phyloP scores from a whole-genome alignment of 1,140 invertebrate species.

The Camponotus vicinus region DNA sequence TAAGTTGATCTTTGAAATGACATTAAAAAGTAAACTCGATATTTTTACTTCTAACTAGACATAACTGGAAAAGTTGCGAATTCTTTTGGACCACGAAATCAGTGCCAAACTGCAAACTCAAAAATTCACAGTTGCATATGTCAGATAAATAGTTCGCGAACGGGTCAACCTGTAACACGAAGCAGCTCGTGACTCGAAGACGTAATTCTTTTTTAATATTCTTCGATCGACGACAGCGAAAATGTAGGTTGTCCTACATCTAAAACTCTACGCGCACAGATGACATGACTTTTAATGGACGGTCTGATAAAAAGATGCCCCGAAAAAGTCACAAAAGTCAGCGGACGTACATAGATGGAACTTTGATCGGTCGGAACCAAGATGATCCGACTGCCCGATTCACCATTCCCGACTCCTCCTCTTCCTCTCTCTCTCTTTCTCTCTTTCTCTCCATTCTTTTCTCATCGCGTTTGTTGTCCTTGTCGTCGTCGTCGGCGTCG shows the following conservation, averaged over 20 bases:
- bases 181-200: conserved; percentile 49
- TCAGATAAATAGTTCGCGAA: conserved; percentile 32
- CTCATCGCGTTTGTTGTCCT: conserved; percentile 12
- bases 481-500: not conserved
- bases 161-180: conserved; percentile 40
- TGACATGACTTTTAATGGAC: conserved; percentile 64
- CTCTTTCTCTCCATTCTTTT: conserved; percentile 33
- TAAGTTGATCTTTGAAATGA: not conserved
- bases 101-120: not conserved
- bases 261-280: conserved; percentile 18
- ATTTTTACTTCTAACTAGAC: not conserved
- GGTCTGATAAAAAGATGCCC: conserved; percentile 23
- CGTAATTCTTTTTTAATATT: conserved; percentile 54
- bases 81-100: not conserved
- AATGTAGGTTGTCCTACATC: conserved; percentile 41
- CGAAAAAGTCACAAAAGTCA: conserved; percentile 31
- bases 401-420: conserved; percentile 16
- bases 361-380: conserved; percentile 57
- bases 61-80: conserved; percentile 20
- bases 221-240: conserved; percentile 32
- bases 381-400: conserved; percentile 59
- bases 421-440: not conserved
- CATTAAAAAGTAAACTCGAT: not conserved
- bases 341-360: conserved; percentile 42
- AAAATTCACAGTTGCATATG: conserved; percentile 23